Evolutionary conservation across 2,888 invertebrate species (phyloP).

Genomic region (Archips xylosteana): DNA sequence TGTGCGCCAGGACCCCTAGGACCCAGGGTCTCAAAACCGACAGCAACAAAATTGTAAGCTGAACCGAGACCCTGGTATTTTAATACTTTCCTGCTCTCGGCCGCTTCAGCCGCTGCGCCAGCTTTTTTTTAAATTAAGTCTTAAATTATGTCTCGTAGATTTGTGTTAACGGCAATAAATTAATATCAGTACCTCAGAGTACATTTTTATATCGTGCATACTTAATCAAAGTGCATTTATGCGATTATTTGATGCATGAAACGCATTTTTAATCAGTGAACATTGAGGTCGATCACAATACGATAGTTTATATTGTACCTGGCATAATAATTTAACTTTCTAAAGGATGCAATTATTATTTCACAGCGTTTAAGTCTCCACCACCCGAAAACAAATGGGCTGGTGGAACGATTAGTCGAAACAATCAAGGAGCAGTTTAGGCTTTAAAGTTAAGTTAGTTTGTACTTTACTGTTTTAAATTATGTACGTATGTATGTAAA

Average conservation of each 20-base stretch:
- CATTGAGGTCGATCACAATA: neutral
- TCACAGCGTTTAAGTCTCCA: neutral
- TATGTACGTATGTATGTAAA: too few relatives aligned
- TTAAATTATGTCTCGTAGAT: neutral
- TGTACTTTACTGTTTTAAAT: too few relatives aligned
- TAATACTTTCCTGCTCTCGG: too few relatives aligned
- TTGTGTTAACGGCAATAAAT: neutral
- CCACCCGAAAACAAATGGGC: neutral
- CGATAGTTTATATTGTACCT: too few relatives aligned
- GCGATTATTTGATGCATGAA: neutral
- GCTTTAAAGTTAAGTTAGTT: too few relatives aligned
- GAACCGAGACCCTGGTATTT: too few relatives aligned
- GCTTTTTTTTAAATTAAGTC: too few relatives aligned
- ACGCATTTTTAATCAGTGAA: neutral
- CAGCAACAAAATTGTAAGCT: too few relatives aligned
- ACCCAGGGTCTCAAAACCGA: too few relatives aligned
- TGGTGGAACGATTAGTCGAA: neutral
- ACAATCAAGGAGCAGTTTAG: neutral
- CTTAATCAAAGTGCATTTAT: neutral
- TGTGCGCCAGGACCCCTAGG: too few relatives aligned
- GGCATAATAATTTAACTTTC: neutral
- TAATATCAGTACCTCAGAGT: neutral
- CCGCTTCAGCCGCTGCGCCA: too few relatives aligned
- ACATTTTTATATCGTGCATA: neutral
- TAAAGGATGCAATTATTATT: neutral